Percentiles rank a stretch among this genome's conserved stretches.
Conservation (phyloP, 2,797 vertebrate species). For the Odontamblyopus rebecca region DNA sequence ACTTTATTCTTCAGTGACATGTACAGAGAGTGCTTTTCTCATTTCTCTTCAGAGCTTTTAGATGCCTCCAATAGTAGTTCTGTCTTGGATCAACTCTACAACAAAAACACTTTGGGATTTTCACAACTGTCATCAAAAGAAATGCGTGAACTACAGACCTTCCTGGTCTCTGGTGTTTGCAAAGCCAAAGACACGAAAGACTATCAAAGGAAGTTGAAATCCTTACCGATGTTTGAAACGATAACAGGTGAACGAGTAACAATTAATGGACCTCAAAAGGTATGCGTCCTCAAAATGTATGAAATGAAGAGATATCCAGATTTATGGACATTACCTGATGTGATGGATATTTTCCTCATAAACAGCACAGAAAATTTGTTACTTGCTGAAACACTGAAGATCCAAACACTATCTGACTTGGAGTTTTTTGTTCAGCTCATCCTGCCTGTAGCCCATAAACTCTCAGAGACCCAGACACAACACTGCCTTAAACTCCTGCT, state of each 20-base stretch:
- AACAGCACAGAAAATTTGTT: background rate
- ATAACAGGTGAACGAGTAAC: conserved; percentile 45
- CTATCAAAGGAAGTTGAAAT: conserved; percentile 60
- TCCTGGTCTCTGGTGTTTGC: conserved; percentile 57
- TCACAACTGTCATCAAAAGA: conserved; percentile 43
- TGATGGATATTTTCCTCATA: conserved; percentile 60
- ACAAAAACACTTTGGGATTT: conserved; percentile 53
- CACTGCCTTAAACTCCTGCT: conserved; percentile 65
- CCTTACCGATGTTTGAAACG: conserved; percentile 77
- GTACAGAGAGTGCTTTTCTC: accelerated
- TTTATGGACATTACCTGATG: conserved; percentile 45
- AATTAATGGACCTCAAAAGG: conserved; percentile 45
- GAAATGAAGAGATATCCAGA: conserved; percentile 31
- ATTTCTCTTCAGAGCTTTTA: conserved; percentile 47
- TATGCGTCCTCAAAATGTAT: conserved; percentile 53
- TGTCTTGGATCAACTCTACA: conserved; percentile 62
- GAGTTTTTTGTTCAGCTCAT: conserved; percentile 71
- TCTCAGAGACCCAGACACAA: conserved; percentile 53
- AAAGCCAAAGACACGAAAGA: conserved; percentile 29
- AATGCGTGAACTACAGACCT: conserved; percentile 44
- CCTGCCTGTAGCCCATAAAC: conserved; percentile 51
- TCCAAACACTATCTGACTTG: conserved; percentile 55
- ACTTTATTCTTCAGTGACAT: background rate
- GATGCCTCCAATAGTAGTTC: conserved; percentile 42
- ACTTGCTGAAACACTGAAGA: conserved; percentile 35